A percentile compares a stretch with the other conserved stretches of the same genome.
These are phyloP conservation scores for Trachymyrmex septentrionalis DNA, from an alignment of 1,140 invertebrate genomes.

Conservation along the genomic window DNA sequence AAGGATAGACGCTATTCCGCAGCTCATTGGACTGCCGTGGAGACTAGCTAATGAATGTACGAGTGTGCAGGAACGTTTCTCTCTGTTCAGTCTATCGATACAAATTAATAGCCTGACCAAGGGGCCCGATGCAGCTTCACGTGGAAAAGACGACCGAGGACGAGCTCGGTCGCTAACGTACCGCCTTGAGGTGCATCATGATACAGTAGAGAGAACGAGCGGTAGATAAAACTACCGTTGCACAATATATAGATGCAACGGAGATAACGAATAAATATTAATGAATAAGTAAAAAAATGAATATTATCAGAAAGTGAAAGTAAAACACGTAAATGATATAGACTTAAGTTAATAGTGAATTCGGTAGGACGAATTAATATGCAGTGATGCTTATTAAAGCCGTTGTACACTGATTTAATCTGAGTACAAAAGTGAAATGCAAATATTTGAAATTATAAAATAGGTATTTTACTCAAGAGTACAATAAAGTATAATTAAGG, in stretches of 20 bases:
- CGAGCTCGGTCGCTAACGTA: constrained; percentile 8
- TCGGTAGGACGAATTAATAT: no score
- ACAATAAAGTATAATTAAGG: no score
- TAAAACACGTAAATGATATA: background rate
- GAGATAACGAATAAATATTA: background rate
- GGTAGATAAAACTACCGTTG: background rate
- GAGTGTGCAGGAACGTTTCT: constrained; percentile 69
- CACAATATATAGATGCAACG: background rate
- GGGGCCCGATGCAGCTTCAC: background rate
- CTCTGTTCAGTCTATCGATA: constrained; percentile 74
- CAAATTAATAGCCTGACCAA: constrained; percentile 75
- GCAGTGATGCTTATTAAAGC: no score
- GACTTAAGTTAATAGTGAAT: background rate
- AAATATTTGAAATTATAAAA: no score
- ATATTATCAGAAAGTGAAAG: background rate
- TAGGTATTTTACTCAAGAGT: no score
- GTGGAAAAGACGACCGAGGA: background rate
- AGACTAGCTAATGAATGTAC: constrained; percentile 72
- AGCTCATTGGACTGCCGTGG: constrained; percentile 60
- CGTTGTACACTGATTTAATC: no score
- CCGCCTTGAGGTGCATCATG: background rate
- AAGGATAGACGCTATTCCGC: constrained; percentile 40
- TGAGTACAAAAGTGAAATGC: no score
- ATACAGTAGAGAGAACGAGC: background rate
- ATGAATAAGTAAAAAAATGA: background rate